Percentiles rank a stretch among this genome's conserved stretches.
phyloP scores from a whole-genome alignment of 2,888 invertebrate genomes.

The Teleogryllus oceanicus region DNA sequence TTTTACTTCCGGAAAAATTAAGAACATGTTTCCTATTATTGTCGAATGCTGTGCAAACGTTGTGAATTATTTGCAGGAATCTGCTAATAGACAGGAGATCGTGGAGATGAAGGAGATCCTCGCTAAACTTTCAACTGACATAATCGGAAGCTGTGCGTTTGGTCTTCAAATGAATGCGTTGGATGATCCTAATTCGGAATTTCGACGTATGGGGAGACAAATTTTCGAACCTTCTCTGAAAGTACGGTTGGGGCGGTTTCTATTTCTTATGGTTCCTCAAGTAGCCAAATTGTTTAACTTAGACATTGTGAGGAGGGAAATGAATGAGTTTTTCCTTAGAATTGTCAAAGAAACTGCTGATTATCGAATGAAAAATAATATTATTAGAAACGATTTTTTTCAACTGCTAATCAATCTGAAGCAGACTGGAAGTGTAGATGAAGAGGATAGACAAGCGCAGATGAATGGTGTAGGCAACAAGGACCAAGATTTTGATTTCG shows the following conservation, averaged over 20 bases:
- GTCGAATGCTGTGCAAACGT: too few species aligned
- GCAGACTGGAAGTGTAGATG: conserved; percentile 46
- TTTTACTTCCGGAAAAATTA: too few species aligned
- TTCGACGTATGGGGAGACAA: conserved; percentile 39
- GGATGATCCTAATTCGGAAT: conserved; percentile 34
- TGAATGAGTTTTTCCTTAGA: conserved; percentile 51
- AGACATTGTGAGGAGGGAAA: conserved; percentile 43
- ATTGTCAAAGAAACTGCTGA: conserved; percentile 51
- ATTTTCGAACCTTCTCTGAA: conserved; percentile 36
- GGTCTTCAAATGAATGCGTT: conserved; percentile 42
- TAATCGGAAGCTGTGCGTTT: too few species aligned
- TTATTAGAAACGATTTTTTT: conserved; percentile 56
- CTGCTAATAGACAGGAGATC: too few species aligned
- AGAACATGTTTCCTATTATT: too few species aligned
- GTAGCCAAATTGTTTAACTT: conserved; percentile 44
- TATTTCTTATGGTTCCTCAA: conserved; percentile 44
- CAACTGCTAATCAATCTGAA: conserved; percentile 55
- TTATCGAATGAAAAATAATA: conserved; percentile 50
- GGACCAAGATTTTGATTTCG: too few species aligned
- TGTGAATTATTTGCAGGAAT: too few species aligned
- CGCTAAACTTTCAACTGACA: too few species aligned
- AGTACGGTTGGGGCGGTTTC: conserved; percentile 40
- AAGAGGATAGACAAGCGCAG: conserved; percentile 36
- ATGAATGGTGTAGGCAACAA: too few species aligned
- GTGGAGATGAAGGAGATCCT: too few species aligned